Conservation (phyloP, 2,113 vertebrate genomes). For the Alces alces region DNA sequence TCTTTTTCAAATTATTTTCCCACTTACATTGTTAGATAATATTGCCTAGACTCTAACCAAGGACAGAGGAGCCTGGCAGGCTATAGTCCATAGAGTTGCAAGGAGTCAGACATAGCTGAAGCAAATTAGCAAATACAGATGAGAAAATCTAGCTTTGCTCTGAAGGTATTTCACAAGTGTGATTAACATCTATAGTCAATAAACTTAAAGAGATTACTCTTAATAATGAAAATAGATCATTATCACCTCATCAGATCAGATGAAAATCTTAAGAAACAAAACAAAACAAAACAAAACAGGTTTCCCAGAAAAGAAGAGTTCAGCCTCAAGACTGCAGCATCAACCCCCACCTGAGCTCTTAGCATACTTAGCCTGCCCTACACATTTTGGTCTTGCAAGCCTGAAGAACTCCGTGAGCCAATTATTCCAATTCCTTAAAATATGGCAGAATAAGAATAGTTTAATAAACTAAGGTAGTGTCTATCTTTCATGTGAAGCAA, state of each 20-base stretch:
- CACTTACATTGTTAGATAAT: neutral
- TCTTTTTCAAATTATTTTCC: neutral
- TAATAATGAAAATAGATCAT: neutral
- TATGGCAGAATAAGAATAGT: neutral
- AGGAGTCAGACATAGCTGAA: neutral
- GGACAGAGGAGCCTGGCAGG: neutral
- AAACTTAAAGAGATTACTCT: neutral
- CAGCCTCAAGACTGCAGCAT: neutral
- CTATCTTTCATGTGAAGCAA: neutral
- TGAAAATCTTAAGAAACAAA: neutral
- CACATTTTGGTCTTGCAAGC: neutral
- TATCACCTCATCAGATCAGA: neutral
- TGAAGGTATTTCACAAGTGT: neutral
- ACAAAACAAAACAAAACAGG: neutral
- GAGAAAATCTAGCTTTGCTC: neutral
- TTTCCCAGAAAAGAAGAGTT: neutral
- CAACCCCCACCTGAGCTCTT: neutral
- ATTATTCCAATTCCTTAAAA: neutral
- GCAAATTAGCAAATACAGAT: neutral
- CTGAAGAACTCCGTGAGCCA: neutral
- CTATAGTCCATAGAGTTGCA: neutral
- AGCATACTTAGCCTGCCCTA: neutral
- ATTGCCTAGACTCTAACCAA: neutral
- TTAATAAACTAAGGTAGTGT: neutral
- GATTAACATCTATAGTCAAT: neutral